A percentile compares a stretch with the other conserved stretches of the same genome.
Conservation (phyloP, 2,113 vertebrate genomes). For the Arothron firmamentum region DNA sequence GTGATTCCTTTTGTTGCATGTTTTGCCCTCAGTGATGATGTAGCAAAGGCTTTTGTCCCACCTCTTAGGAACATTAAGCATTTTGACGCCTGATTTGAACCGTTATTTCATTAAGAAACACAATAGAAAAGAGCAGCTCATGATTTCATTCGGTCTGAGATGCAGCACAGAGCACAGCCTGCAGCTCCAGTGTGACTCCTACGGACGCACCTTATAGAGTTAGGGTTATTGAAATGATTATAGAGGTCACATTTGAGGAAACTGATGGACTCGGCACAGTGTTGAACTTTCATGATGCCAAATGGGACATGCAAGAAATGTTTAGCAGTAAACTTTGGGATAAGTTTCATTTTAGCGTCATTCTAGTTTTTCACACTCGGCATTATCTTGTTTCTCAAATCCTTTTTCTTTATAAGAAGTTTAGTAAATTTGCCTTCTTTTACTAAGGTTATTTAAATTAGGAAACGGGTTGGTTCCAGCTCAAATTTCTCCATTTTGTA, state of each 20-base stretch:
- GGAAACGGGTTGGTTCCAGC: constrained; percentile 70
- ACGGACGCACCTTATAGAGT: constrained; percentile 61
- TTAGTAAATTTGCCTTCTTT: constrained; percentile 66
- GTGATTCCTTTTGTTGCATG: not conserved
- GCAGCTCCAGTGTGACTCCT: constrained; percentile 42
- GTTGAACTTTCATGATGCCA: constrained; percentile 21
- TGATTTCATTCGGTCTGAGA: constrained; percentile 7
- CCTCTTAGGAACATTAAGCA: constrained; percentile 12
- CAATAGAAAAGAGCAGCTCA: constrained; percentile 3
- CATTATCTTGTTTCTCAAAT: constrained; percentile 52
- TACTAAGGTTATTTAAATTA: constrained; percentile 72
- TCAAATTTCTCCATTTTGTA: constrained; percentile 48
- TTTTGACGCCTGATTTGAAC: constrained; percentile 8
- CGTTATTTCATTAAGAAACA: not conserved
- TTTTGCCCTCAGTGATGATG: not conserved
- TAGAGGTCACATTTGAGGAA: constrained; percentile 46
- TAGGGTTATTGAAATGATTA: constrained; percentile 49
- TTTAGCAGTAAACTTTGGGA: constrained; percentile 18
- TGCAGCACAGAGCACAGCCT: constrained; percentile 6
- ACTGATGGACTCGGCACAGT: not conserved
- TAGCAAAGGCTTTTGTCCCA: constrained; percentile 4
- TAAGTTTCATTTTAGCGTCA: not conserved
- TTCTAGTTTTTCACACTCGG: constrained; percentile 36
- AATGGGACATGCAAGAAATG: constrained; percentile 21
- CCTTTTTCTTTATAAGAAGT: constrained; percentile 75